phyloP scores from a whole-genome alignment of 2,888 invertebrate species.

The Odontothrips loti region DNA sequence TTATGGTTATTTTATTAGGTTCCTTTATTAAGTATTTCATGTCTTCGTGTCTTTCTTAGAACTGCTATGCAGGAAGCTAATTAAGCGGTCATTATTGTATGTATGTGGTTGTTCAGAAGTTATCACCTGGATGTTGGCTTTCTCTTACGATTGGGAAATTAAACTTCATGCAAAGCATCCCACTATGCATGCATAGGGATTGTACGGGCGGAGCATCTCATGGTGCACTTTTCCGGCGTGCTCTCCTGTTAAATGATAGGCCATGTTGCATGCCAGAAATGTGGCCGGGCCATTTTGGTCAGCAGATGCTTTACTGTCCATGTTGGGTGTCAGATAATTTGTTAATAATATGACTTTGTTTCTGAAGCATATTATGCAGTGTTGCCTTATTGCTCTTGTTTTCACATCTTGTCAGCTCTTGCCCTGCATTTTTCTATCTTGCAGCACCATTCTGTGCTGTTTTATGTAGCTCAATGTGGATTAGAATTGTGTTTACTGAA shows the following conservation, averaged over 20 bases:
- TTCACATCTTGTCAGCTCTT: too few species aligned
- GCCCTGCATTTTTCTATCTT: too few species aligned
- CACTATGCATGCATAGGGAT: not conserved
- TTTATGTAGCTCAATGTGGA: too few species aligned
- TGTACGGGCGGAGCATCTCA: not conserved
- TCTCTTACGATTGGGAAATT: not conserved
- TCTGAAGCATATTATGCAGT: not conserved
- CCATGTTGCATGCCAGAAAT: constrained; percentile 20
- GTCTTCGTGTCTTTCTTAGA: too few species aligned
- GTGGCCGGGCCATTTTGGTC: constrained; percentile 34
- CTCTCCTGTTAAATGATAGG: not conserved
- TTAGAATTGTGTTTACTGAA: constrained; percentile 36
- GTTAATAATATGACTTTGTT: too few species aligned
- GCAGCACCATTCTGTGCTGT: too few species aligned
- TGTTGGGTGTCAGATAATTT: not conserved
- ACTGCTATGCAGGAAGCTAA: not conserved
- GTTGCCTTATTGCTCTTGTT: not conserved
- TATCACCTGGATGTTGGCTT: not conserved
- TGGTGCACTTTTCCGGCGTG: not conserved
- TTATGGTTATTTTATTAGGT: too few species aligned
- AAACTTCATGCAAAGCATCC: constrained; percentile 4
- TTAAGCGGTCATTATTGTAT: not conserved
- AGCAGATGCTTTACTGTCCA: constrained; percentile 28
- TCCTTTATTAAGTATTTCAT: not conserved
- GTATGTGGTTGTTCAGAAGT: not conserved